Percentiles rank a stretch among this genome's conserved stretches.
phyloP scores from a whole-genome alignment of 2,888 invertebrate genomes.

The Deilephila elpenor region DNA sequence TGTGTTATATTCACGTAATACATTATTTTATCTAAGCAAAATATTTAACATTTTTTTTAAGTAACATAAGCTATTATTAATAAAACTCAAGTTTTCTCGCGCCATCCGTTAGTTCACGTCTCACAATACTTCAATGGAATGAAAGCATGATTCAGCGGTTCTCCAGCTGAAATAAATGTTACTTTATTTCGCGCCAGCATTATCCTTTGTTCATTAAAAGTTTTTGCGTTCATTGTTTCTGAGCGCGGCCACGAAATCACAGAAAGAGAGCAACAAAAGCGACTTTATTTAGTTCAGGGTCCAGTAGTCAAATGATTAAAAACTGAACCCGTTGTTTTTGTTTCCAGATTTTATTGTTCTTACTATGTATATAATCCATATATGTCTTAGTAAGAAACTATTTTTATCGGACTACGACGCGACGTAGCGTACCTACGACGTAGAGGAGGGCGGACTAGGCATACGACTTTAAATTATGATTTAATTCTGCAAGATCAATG shows the following conservation, averaged over 20 bases:
- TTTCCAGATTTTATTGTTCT: background rate
- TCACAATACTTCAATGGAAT: slow-evolving; percentile 13
- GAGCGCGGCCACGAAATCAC: slow-evolving; percentile 24
- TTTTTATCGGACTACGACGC: too few relatives aligned
- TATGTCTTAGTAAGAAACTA: background rate
- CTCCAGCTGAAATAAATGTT: slow-evolving; percentile 36
- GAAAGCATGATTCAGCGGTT: slow-evolving; percentile 38
- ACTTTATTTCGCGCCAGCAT: slow-evolving; percentile 36
- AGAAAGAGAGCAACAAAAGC: slow-evolving; percentile 20
- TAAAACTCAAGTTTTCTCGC: background rate
- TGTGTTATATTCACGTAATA: too few relatives aligned
- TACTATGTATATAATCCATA: background rate
- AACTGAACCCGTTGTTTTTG: background rate
- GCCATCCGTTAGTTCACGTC: background rate
- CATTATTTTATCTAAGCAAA: too few relatives aligned
- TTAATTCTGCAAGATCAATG: too few relatives aligned
- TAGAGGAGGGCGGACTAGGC: too few relatives aligned
- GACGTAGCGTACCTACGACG: too few relatives aligned
- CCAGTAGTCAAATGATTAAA: background rate
- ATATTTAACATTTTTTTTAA: background rate
- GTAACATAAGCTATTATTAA: background rate
- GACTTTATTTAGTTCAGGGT: slow-evolving; percentile 12
- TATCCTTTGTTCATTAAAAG: slow-evolving; percentile 50
- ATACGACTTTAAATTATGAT: too few relatives aligned
- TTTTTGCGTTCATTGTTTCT: slow-evolving; percentile 42